Evolutionary conservation across 1,140 invertebrate genomes (phyloP), one percentile per base, ranked within the genome.

Genomic region (Agrypnia vestita): DNA sequence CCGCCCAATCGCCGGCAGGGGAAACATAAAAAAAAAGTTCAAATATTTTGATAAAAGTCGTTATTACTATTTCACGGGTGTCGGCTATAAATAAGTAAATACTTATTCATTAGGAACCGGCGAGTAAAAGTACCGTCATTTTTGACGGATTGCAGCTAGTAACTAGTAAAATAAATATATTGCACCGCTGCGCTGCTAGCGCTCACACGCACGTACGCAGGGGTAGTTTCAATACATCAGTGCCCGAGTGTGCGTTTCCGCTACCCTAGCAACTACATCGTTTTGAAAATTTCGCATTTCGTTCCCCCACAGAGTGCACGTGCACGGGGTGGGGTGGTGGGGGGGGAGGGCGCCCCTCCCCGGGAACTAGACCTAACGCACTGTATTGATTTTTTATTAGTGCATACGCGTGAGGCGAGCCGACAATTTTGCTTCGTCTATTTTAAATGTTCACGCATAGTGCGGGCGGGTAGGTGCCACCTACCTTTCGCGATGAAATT

Each of bases 361-460:
- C 47, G 12, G 69, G 69, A 73, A 73, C 69, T 73, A 73, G 69
- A 73, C 69, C 69, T 78, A 83, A 83, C 81, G 81, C 81, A 83
- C 78, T 80, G 81, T 83, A 83, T 83, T 83, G 81, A 83, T 83
- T 83, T 83, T 83, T 83, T 83, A 83, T 83, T 83, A 83, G 81
- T 83, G 81, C 81, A 83, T 80, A 83, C 81, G 79, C 81, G 78
- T 80, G 69, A 73, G 69, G 53, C 76, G 75, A 76, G 69, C 74
- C 74, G 77, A 55, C 69, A 73, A 55, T 73, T 78, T 19, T 69
- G 64, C 64, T 53, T 71, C 76, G 72, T 25, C 74, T 59, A 76
- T 59, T 76, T 76, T 46, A 56, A 59, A 62, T 56, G 43, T 59
- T 43, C 3, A 19, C 19, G 25, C 6, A n/a, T 53, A 35, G 25